Base-by-base conservation (phyloP, 2,797 vertebrate species). In the Enteromius viviparus region DNA sequence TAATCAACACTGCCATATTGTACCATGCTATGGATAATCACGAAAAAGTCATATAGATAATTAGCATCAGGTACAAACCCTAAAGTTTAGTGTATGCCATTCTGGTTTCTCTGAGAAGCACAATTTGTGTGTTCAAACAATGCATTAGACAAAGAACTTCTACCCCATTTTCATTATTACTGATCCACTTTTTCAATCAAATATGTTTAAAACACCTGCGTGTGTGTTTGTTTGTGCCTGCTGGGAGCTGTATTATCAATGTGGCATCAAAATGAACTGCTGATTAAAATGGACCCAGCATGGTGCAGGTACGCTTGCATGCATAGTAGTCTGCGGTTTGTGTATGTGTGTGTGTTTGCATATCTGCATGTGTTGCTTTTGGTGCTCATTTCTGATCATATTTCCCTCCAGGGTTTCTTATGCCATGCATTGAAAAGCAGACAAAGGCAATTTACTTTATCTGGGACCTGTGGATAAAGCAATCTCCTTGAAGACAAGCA, bases 401-500 rank as follows among this genome's bases (percentile, higher is more conserved):
- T 80, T 80, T 49, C 71, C 78, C 83, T 58, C 60, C 49, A 75
- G 77, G 77, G 60, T 69, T 37, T 76, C 70, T 68, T 62, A 66
- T 80, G 58, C 68, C 66, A 82, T 60, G 72, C 85, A 74, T 87
- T 88, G 84, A 70, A 49, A 79, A 77, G 74, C 83, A 86, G 71
- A 60, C 77, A 76, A 76, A 85, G 78, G 51, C 49, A 78, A 80
- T 89, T 92, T 88, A 80, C 78, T 74, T 87, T 70, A 90, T 89
- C 87, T 88, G 80, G 85, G 80, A 90, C 89, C 81, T 66, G 84
- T 78, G 74, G 83, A 89, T 85, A 78, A 83, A 90, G 80, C 76
- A 47, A 87, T 88, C 85, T 78, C 21, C 40, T 58, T 74, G 34
- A 80, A 80, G 78, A 64, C 77, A 80, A 74, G 69, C 34, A 77